Evolutionary conservation across 37 sponge, comb jelly and placozoan genomes (phyloP), one percentile per base, ranked within the genome.

Genomic region (Spongia lamella): DNA sequence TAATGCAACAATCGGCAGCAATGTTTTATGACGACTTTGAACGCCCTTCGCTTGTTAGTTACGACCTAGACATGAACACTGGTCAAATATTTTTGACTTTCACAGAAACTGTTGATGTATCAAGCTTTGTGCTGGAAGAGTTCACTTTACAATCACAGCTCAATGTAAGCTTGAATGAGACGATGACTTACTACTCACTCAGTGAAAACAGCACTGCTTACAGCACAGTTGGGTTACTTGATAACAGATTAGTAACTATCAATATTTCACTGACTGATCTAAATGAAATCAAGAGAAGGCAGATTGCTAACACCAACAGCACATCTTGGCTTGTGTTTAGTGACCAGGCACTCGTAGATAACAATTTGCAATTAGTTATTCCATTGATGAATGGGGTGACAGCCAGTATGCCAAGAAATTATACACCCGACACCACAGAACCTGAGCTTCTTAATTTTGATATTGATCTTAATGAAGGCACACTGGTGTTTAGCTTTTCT

Each of bases 71-170:
- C 61, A 84, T 94, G 92, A 76, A 94, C 71, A 62, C 16, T 16
- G 95, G 92, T 0, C 51, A 68, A 30, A 59, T 94, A 40, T 70
- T 68, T 33, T 52, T 94, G 15, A 90, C 91, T 9, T 94, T 94
- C 77, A 82, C 79, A 31, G 95, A 94, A 51, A 94, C 89, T 14
- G 86, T 94, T 29, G 89, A 90, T 78, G 86, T 94, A 7, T 87
- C 89, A 22, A 66, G 79, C 14, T 72, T 94, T 30, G 21, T 74
- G 53, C 63, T 90, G 16, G 53, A 81, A 22, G 22, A 39, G 16
- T 86, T 94, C 21, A 72, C 61, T 5, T 69, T 94, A 29, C 95
- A 94, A 60, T 40, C 33, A 7, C 67, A 84, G 24, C 85, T 84
- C n/a, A 78, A 81, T 37, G 86, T 94, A 11, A 73, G 70, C 63